Conservation (phyloP, 2,113 vertebrate genomes). For the Syngnathoides biaculeatus region DNA sequence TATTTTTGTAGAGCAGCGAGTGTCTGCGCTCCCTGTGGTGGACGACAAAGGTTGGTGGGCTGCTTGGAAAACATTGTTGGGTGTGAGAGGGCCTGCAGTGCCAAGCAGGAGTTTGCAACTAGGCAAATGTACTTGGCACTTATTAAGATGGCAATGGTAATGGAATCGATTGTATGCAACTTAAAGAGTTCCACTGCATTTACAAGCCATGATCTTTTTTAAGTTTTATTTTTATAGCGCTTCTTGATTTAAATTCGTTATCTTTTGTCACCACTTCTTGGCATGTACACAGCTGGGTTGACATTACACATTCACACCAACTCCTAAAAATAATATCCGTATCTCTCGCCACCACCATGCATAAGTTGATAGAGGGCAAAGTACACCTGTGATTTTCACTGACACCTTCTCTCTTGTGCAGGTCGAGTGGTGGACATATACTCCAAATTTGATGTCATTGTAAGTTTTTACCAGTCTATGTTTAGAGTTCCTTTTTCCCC, state of each 20-base stretch:
- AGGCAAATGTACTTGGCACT: neutral
- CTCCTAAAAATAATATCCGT: too few relatives aligned
- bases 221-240: too few relatives aligned
- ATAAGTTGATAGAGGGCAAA: too few relatives aligned
- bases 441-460: conserved; percentile 97
- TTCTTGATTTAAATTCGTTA: neutral
- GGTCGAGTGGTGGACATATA: conserved; percentile 96
- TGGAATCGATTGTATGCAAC: too few relatives aligned
- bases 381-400: neutral
- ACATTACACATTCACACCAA: too few relatives aligned
- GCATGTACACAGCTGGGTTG: too few relatives aligned
- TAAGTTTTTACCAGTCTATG: conserved; percentile 73
- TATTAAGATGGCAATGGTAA: neutral
- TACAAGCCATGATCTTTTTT: too few relatives aligned
- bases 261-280: neutral
- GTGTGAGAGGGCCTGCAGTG: neutral
- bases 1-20: conserved; percentile 94
- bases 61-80: neutral
- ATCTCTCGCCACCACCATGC: too few relatives aligned
- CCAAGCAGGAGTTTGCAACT: neutral
- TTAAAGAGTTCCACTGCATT: too few relatives aligned
- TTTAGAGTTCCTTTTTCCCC: neutral
- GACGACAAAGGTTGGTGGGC: conserved; percentile 84
- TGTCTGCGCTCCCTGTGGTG: conserved; percentile 90
- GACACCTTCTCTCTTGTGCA: conserved; percentile 48